Evolutionary conservation across 2,797 vertebrate species (phyloP).

Genomic region (Stomatorhinus walkeri): DNA sequence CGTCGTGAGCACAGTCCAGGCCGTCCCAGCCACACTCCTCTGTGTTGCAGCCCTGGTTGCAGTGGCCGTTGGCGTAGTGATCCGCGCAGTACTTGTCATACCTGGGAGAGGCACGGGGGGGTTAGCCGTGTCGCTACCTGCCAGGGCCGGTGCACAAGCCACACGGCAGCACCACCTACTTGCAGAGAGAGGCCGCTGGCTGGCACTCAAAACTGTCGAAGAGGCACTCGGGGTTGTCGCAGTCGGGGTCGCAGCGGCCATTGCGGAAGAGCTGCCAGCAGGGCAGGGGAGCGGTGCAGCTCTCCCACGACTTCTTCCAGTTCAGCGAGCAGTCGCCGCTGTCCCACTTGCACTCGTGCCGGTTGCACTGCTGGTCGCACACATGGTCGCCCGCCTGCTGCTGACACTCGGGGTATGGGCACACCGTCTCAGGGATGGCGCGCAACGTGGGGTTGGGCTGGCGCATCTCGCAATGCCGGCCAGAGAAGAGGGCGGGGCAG

Average conservation of each 20-base stretch:
- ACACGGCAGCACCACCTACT: slow-evolving; percentile 56
- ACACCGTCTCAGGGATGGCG: slow-evolving; percentile 21
- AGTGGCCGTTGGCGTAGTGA: slow-evolving; percentile 75
- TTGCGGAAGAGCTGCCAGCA: slow-evolving; percentile 82
- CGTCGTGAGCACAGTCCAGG: slow-evolving; percentile 72
- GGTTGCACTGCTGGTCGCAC: slow-evolving; percentile 81
- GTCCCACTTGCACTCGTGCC: slow-evolving; percentile 80
- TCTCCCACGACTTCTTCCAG: slow-evolving; percentile 70
- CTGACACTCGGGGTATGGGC: slow-evolving; percentile 58
- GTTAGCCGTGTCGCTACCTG: neutral
- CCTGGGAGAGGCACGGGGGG: slow-evolving; percentile 46
- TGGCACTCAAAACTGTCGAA: slow-evolving; percentile 77
- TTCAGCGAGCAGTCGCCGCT: slow-evolving; percentile 83
- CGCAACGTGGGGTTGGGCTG: accelerated
- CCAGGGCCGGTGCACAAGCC: neutral
- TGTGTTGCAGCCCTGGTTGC: slow-evolving; percentile 81
- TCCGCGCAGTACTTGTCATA: slow-evolving; percentile 85
- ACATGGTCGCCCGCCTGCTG: slow-evolving; percentile 60
- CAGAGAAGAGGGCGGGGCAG: slow-evolving; percentile 60
- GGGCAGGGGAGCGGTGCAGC: slow-evolving; percentile 61
- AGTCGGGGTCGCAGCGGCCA: slow-evolving; percentile 58
- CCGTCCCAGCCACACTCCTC: slow-evolving; percentile 90
- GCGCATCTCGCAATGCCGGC: slow-evolving; percentile 60
- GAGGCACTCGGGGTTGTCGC: slow-evolving; percentile 62
- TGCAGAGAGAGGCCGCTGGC: slow-evolving; percentile 56